Base-by-base conservation (phyloP, 2,888 invertebrate genomes). In the Hirtodrosophila histrioides region DNA sequence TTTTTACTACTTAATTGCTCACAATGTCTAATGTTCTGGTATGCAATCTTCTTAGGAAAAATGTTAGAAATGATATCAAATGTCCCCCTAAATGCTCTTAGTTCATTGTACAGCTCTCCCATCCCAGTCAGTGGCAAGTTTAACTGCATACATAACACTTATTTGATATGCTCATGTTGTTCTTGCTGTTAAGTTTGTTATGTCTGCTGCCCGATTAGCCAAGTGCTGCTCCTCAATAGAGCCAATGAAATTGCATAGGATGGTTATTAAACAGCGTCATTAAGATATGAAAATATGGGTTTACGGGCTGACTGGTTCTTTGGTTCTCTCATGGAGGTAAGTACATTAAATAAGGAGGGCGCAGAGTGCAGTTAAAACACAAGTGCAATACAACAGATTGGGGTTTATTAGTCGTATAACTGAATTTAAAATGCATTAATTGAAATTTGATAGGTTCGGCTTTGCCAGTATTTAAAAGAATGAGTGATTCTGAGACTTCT, bases 201-300 rank as follows among this genome's bases (percentile, higher is more conserved):
- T 45, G 23, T 33, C 53, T 29, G 29, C 53, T n/a, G 8, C 23
- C 10, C 55, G 50, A 69, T 75, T 60, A 35, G 36, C 29, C 29
- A 40, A 67, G 49, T 53, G 46, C 33, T 49, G 37, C 10, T 37
- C 27, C 29, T 11, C 23, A 27, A n/a, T 11, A 10, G 39, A 43
- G 24, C 12, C 36, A 39, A 45, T 63, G 12, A 11, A 63, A 51
- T 53, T 64, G 49, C 12, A 11, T 10, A 10, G 46, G 7, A 39
- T 63, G 49, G 46, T 55, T 70, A 76, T 69, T 61, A 54, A 63
- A 56, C 9, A 43, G 24, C 49, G 27, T 31, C 55, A 41, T 64
- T 24, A 40, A 70, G 84, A 83, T 86, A 70, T 44, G 17, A 23
- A 67, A 69, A 77, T 80, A 66, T 80, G 55, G 85, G 81, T 73